Evolutionary conservation across 2,888 invertebrate genomes (phyloP), one percentile per base, ranked within the genome.

Genomic region (Dryococelus australis): DNA sequence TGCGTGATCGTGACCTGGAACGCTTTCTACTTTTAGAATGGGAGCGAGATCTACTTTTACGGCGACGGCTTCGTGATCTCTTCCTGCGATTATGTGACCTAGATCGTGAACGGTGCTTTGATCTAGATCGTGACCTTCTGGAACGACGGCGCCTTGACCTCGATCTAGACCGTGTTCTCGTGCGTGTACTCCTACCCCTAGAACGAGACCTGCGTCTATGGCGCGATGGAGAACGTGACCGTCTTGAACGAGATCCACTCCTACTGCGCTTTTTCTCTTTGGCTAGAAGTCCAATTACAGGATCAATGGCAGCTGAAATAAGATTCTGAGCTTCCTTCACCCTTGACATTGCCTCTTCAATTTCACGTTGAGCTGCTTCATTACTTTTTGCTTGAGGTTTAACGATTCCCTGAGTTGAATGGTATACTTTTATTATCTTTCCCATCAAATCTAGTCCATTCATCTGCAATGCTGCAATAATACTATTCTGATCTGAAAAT

Each of bases 331-430:
- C 98, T 93, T 99, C 99, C 91, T 98, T 98, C 0, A 99, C 98
- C 89, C 98, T 94, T 84, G 98, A 97, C 98, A 99, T 98, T 0
- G 98, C 99, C 92, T 98, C 98, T 92, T 99, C 98, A 87, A 99
- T 98, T 93, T 99, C 99, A 84, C 97, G 95, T 91, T 98, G 97
- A 0, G 98, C 98, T 0, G 98, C 98, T 92, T 98, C 98, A 91
- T 98, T 98, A 90, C 98, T 98, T 92, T 99, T 98, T 0, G 98
- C 97, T 92, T 98, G 98, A 0, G 99, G 99, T 91, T 98, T 98
- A 1, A 96, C 95, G 89, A 99, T 98, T 0, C 98, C 96, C 91
- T 98, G 97, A 2, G 97, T 97, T 0, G 99, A 97, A 93, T 99
- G 99, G 90, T 96, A 96, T 13, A 99, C 96, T 93, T 95, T 94